Conservation (phyloP, 2,113 vertebrate species). For the Myiopsitta monachus region DNA sequence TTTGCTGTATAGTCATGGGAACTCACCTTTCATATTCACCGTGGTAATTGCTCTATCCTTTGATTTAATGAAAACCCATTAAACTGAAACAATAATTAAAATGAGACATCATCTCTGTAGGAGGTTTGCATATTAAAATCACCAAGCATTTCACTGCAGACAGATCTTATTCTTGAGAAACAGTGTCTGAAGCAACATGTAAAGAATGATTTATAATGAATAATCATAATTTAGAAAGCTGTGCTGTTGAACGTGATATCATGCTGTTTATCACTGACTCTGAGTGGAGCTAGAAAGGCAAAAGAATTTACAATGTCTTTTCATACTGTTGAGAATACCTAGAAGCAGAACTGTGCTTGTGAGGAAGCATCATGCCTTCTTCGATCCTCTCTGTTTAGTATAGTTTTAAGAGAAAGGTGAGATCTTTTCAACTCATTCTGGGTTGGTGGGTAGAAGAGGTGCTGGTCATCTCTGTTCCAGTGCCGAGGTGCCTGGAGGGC, state of each 20-base stretch:
- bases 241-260: slow-evolving; percentile 45
- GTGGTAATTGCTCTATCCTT: slow-evolving; percentile 79
- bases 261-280: slow-evolving; percentile 58
- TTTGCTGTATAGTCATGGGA: slow-evolving; percentile 66
- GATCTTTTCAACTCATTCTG: not conserved
- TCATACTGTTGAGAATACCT: not conserved
- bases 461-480: not conserved
- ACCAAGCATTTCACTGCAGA: slow-evolving; percentile 67
- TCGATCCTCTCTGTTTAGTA: not conserved
- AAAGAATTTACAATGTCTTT: slow-evolving; percentile 23
- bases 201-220: slow-evolving; percentile 73
- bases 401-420: not conserved
- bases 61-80: slow-evolving; percentile 87
- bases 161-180: slow-evolving; percentile 70
- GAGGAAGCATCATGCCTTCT: not conserved
- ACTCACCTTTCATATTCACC: slow-evolving; percentile 77
- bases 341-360: not conserved
- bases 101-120: slow-evolving; percentile 82
- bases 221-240: slow-evolving; percentile 62
- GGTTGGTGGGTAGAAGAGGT: not conserved
- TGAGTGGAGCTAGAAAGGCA: slow-evolving; percentile 18
- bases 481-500: not conserved
- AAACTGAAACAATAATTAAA: slow-evolving; percentile 86
- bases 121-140: slow-evolving; percentile 81
- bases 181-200: slow-evolving; percentile 61